These are phyloP conservation scores for Drosophila pseudoobscura DNA, from an alignment of 1,140 invertebrate species.

Conservation along the genomic window DNA sequence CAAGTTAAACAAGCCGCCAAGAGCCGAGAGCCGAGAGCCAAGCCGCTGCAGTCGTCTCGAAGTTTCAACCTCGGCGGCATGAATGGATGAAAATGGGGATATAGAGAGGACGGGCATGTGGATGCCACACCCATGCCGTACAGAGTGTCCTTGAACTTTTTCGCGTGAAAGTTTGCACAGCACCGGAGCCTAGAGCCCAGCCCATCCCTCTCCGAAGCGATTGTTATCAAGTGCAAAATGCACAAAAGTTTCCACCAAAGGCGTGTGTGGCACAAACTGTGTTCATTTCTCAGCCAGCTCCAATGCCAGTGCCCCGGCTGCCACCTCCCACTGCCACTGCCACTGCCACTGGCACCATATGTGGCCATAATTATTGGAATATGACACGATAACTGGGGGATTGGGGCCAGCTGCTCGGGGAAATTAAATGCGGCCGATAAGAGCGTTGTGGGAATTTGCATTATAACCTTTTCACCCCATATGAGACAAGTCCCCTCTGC, in stretches of 20 bases:
- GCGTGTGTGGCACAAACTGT: constrained; percentile 34
- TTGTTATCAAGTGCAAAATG: constrained; percentile 78
- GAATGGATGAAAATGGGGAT: not conserved
- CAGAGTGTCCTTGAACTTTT: constrained; percentile 74
- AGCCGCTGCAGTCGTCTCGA: constrained; percentile 19
- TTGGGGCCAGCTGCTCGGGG: constrained; percentile 40
- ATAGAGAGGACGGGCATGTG: constrained; percentile 6
- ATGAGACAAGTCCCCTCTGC: constrained; percentile 15
- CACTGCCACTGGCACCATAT: constrained; percentile 40
- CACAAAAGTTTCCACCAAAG: constrained; percentile 62
- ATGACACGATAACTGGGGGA: constrained; percentile 58
- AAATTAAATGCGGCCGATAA: constrained; percentile 59
- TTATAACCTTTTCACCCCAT: constrained; percentile 48
- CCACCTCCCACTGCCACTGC: too few relatives aligned
- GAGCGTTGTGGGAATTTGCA: constrained; percentile 46
- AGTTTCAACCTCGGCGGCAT: constrained; percentile 18
- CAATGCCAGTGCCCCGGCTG: not conserved
- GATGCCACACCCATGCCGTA: constrained; percentile 7
- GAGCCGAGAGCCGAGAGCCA: not conserved
- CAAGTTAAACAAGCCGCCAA: constrained; percentile 56
- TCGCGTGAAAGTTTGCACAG: constrained; percentile 48
- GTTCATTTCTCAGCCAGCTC: constrained; percentile 50
- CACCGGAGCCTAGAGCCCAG: not conserved
- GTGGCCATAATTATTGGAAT: constrained; percentile 75
- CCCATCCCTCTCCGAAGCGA: constrained; percentile 30